Conservation (phyloP, 2,113 vertebrate genomes). For the Megaleporinus macrocephalus region DNA sequence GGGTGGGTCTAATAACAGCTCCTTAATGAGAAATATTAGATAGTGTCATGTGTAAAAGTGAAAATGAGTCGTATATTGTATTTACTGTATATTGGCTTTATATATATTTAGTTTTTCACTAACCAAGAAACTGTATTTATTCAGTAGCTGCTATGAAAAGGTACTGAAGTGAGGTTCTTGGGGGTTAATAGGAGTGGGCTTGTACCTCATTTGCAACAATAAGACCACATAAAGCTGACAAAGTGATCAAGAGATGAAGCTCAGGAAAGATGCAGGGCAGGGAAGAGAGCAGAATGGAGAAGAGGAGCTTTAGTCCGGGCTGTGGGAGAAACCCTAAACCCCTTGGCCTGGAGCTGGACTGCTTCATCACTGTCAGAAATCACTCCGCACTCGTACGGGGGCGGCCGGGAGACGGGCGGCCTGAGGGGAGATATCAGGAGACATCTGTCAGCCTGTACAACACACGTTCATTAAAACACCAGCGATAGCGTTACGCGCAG, state of each 20-base stretch:
- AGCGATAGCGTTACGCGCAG: slow-evolving; percentile 28
- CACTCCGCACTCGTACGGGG: not conserved
- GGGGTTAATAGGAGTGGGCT: not conserved
- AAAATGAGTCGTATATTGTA: no score
- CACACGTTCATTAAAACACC: slow-evolving; percentile 23
- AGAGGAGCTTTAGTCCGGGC: slow-evolving; percentile 14
- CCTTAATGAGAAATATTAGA: no score
- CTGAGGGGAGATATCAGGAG: slow-evolving; percentile 50
- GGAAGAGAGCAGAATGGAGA: slow-evolving; percentile 2
- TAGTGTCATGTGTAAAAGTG: no score
- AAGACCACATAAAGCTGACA: not conserved
- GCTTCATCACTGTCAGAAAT: slow-evolving; percentile 56
- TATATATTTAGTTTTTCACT: no score
- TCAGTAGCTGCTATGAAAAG: not conserved
- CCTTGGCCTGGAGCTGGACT: slow-evolving; percentile 22
- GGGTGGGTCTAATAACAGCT: no score
- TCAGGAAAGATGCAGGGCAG: not conserved
- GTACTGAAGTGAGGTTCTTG: not conserved
- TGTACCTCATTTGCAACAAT: not conserved
- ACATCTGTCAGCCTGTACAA: slow-evolving; percentile 22
- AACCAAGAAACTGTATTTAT: no score
- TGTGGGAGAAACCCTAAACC: slow-evolving; percentile 54
- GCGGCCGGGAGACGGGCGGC: slow-evolving; percentile 30
- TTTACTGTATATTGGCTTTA: no score
- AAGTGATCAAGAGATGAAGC: not conserved